Evolutionary conservation across 2,113 vertebrate species (phyloP), one percentile per base, ranked within the genome.

Genomic region (Nothobranchius furzeri): DNA sequence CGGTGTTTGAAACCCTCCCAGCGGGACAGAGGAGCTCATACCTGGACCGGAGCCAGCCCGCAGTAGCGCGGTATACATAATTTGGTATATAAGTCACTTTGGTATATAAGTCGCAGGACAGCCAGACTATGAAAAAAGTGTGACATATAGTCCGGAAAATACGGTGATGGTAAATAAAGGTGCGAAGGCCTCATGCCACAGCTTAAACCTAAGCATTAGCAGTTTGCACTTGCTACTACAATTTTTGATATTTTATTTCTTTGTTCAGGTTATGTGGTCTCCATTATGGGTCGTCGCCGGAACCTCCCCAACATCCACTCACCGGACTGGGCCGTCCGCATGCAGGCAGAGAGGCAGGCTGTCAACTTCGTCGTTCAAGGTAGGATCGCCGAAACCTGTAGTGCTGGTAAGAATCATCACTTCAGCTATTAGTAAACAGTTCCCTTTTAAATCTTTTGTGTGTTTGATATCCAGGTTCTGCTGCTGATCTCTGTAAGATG

Each of bases 361-460:
- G 95, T 98, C 73, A 98, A 97, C 91, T 98, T 98, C 84, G 93
- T 96, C 54, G 92, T 98, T 50, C 96, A 98, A 95, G 96, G 96
- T 97, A 70, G 57, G 60, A 47, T 43, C 7, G 58, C 7, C 70
- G 42, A 60, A 15, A 50, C 9, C 13, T 59, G 7, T 35, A 14
- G 20, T 9, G 4, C 58, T 15, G 20, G 9, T 60, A 24, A 2
- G 30, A 4, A 30, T 30, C 30, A 30, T 30, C 30, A 30, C 30
- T 4, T 30, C 30, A 12, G 6, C 36, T 40, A 3, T 56, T 17
- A 37, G 35, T 10, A 11, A 37, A 20, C 48, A 13, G 6, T 3
- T 49, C 14, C n/a, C 4, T 17, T 17, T 17, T 17, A 2, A 8
- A 17, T 7, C 15, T 49, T 49, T 12, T 56, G 9, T 53, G 14